These are phyloP conservation scores for Molanna angustata DNA, from an alignment of 2,888 invertebrate species.

Conservation along the genomic window DNA sequence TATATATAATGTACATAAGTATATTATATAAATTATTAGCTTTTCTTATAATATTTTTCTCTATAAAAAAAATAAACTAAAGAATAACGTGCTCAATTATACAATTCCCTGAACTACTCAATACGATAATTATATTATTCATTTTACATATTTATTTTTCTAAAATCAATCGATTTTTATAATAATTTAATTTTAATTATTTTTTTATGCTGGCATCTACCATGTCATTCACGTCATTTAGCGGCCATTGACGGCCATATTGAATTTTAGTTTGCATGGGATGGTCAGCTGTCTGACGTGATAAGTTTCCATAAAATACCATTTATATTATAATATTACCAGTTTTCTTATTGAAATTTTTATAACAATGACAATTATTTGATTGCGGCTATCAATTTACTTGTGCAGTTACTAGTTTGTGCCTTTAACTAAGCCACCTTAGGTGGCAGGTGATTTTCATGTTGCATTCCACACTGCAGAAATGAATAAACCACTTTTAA, in stretches of 20 bases:
- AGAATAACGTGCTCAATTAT: no score
- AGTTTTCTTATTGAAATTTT: background rate
- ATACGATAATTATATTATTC: no score
- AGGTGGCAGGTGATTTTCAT: conserved; percentile 52
- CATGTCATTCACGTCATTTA: conserved; percentile 44
- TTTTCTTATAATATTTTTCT: no score
- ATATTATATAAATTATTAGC: no score
- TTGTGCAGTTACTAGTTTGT: conserved; percentile 5
- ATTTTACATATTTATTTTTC: no score
- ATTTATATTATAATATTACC: no score
- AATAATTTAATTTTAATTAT: no score
- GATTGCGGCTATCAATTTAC: background rate
- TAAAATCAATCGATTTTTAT: no score
- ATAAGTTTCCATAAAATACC: conserved; percentile 10
- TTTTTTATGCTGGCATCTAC: no score
- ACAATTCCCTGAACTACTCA: no score
- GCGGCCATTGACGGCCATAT: conserved; percentile 50
- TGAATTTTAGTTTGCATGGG: conserved; percentile 55
- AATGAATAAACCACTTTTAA: conserved; percentile 23
- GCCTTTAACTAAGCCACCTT: conserved; percentile 29
- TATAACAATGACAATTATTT: background rate
- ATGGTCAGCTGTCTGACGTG: conserved; percentile 55
- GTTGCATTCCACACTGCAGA: conserved; percentile 53
- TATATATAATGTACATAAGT: no score
- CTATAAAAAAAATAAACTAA: no score